Conservation (phyloP, 2,113 vertebrate species). For the Labeo rohita region DNA sequence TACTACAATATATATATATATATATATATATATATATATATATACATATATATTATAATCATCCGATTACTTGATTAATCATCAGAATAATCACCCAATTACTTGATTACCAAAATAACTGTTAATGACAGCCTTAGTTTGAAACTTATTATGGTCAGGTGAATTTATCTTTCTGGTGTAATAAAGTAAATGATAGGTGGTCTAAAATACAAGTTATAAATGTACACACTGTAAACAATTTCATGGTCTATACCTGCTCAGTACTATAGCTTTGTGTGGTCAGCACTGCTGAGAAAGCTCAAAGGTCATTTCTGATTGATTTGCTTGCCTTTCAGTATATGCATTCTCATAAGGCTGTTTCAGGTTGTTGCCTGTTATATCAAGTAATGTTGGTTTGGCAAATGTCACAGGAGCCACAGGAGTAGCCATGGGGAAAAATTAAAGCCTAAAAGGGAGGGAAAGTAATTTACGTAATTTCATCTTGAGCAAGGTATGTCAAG, state of each 20-base stretch:
- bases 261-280: background rate
- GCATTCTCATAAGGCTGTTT: conserved; percentile 1
- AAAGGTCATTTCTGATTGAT: conserved; percentile 15
- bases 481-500: background rate
- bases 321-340: conserved; percentile 8
- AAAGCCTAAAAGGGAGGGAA: background rate
- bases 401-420: background rate
- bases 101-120: too few species aligned
- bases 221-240: background rate
- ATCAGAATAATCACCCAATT: too few species aligned
- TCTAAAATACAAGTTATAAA: background rate
- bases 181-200: background rate
- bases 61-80: too few species aligned
- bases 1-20: too few species aligned
- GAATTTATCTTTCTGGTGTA: background rate
- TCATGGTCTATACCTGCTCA: background rate
- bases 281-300: background rate
- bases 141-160: background rate
- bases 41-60: too few species aligned
- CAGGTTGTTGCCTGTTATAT: background rate
- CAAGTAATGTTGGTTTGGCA: background rate
- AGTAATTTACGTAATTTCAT: background rate
- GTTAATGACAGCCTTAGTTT: too few species aligned
- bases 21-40: too few species aligned
- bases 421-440: background rate